Evolutionary conservation across 2,797 vertebrate species (phyloP), one percentile per base, ranked within the genome.

Genomic region (Delichon dasypus): DNA sequence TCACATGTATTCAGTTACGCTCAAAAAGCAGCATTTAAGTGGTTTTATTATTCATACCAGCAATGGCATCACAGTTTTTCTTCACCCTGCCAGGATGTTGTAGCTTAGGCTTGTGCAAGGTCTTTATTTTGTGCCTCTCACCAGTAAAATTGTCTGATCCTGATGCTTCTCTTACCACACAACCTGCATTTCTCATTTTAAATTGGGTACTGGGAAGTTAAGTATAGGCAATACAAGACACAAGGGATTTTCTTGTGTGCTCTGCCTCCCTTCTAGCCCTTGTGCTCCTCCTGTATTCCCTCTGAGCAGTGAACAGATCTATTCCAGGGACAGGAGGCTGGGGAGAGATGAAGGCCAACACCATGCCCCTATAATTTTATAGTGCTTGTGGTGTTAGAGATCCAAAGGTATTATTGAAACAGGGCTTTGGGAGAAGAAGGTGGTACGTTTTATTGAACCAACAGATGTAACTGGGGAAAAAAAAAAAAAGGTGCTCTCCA

Each of bases 41-140:
- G 65, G 47, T 62, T 89, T 89, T 93, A 74, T 88, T 91, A 93
- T 93, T 94, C 75, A 90, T 79, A 79, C 68, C 67, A 81, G 48
- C 65, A 87, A 18, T 3, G 74, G 75, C 65, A 48, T 64, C 34
- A 9, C 58, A 5, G 11, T 51, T 82, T 89, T 78, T 34, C 48
- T 89, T 94, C 40, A 25, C 18, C 6, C 18, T 85, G 44, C 45
- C 42, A 51, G 53, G 78, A 42, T 60, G 64, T 26, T 87, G 42
- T n/a, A 42, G 11, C 32, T 92, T 36, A 19, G 55, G 48, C 38
- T 74, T 75, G 54, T 85, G 71, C 48, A 62, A 77, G n/a, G 34
- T 68, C 65, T 89, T 92, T 53, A 48, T 54, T 73, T 75, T 42
- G n/a, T 58, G 60, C 62, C 27, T 91, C 38, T 91, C 36, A 48